Evolutionary conservation across 2,797 vertebrate species (phyloP), one percentile per base, ranked within the genome.

Genomic region (Myotis myotis): DNA sequence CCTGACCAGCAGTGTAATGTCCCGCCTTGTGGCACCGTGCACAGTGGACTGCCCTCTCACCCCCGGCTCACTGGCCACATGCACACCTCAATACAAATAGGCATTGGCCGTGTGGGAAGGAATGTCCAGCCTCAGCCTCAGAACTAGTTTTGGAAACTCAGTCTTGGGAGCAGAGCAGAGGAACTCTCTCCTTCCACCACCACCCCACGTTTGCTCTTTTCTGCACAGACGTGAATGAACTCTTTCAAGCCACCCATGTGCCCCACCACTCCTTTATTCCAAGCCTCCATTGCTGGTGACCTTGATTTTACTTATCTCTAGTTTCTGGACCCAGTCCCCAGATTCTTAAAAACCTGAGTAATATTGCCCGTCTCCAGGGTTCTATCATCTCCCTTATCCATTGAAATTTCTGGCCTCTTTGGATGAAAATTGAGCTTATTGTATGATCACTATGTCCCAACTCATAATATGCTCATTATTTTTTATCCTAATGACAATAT

Each of bases 401-500:
- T 74, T 44, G 60, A 75, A 85, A 81, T 90, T 81, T 82, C 36
- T 83, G 22, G 5, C 51, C 30, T 91, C 33, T 85, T 70, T 66
- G 55, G 28, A 36, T 72, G 23, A 79, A 93, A 87, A 84, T 60
- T 25, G 12, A 44, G 66, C 5, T 66, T 82, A 66, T 16, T 47
- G 3, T 33, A 81, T 47, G 22, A 78, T 79, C 20, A 33, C 60
- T 71, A 3, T 49, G 17, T 47, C 23, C 11, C 49, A 84, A n/a
- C 1, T 86, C 85, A 57, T 41, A 84, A 60, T 57, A 16, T 19
- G 57, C 41, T 70, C n/a, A 55, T 87, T 78, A 87, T 79, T 86
- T 94, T 87, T 75, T 62, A 79, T 62, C 57, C 19, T 25, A n/a
- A 38, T 80, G 17, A 75, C 60, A 89, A 16, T 30, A 78, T 82